Percentiles rank a stretch among this genome's conserved stretches.
These are phyloP conservation scores for Psammodynastes pulverulentus DNA, from an alignment of 2,113 vertebrate species.

Conservation along the genomic window DNA sequence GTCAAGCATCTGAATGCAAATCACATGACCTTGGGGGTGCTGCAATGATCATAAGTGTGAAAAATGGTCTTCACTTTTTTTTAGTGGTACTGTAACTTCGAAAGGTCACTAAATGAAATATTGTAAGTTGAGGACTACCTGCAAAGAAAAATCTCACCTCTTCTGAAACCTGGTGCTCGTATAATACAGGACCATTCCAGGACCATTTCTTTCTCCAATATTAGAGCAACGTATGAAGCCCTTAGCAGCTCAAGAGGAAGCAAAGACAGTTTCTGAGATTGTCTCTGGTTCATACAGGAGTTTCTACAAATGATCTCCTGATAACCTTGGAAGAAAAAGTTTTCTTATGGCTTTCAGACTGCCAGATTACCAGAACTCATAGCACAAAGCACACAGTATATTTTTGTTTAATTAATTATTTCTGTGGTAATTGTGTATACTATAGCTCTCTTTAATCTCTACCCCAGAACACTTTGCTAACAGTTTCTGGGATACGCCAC, in stretches of 20 bases:
- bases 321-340: background rate
- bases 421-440: slow-evolving; percentile 11
- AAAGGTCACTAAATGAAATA: background rate
- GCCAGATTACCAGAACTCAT: background rate
- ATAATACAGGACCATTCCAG: background rate
- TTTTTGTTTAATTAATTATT: background rate
- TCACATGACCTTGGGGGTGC: background rate
- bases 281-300: background rate
- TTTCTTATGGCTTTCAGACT: background rate
- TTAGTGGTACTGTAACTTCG: background rate
- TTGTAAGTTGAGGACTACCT: background rate
- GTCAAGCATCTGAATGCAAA: background rate
- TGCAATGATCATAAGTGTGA: background rate
- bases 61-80: background rate
- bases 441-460: slow-evolving; percentile 15
- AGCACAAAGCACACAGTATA: background rate
- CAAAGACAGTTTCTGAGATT: background rate
- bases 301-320: background rate
- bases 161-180: background rate
- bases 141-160: background rate
- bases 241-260: background rate
- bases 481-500: background rate
- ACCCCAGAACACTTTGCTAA: slow-evolving; percentile 17
- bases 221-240: background rate
- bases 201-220: background rate